Conservation (phyloP, 2,113 vertebrate species). For the Xiphias gladius region DNA sequence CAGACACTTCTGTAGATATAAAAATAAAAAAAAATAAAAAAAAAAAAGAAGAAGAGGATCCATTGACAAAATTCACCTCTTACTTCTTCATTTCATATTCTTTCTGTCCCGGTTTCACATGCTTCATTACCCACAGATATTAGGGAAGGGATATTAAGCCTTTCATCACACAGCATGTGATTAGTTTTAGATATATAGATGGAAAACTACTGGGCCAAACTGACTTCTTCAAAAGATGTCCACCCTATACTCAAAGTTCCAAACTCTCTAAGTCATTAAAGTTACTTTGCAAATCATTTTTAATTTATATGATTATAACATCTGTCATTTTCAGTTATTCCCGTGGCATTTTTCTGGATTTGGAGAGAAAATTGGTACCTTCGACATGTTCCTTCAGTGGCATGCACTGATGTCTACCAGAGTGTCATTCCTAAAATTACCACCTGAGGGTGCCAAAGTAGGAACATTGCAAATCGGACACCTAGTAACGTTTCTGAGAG, state of each 20-base stretch:
- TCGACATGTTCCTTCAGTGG: neutral
- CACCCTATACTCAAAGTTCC: no score
- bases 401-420: neutral
- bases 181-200: neutral
- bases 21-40: neutral
- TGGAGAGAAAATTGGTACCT: neutral
- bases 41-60: neutral
- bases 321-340: neutral
- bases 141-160: neutral
- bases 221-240: no score
- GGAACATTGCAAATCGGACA: neutral
- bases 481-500: neutral
- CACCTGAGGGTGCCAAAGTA: neutral
- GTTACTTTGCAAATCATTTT: neutral
- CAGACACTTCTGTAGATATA: conserved; percentile 10
- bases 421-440: neutral
- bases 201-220: neutral
- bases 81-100: conserved; percentile 85
- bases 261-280: neutral
- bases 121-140: conserved; percentile 82
- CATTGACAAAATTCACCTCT: neutral
- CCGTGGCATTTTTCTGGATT: neutral
- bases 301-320: neutral
- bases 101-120: conserved; percentile 75
- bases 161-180: neutral